Conservation (phyloP, 2,797 vertebrate species). For the Hypotaenidia philippensis region DNA sequence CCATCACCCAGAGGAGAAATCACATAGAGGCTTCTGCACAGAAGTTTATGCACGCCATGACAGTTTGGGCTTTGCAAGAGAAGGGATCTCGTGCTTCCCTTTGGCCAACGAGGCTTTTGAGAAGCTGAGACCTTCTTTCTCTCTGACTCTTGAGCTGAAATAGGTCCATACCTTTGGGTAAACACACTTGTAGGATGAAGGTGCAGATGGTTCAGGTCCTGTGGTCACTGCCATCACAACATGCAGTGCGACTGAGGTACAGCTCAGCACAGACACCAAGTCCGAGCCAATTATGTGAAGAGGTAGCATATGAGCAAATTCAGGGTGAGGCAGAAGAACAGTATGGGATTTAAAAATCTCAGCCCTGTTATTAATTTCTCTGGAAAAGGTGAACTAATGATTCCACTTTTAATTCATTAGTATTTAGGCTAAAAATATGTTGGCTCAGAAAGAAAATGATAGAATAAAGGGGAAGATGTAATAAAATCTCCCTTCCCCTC, state of each 20-base stretch:
- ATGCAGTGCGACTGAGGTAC: not conserved
- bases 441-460: constrained; percentile 24
- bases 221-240: not conserved
- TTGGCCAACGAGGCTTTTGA: not conserved
- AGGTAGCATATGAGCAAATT: not conserved
- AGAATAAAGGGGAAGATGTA: constrained; percentile 1
- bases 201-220: not conserved
- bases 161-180: not conserved
- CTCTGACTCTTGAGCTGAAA: not conserved
- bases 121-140: not conserved
- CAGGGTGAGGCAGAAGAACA: not conserved
- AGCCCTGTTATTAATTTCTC: constrained; percentile 40
- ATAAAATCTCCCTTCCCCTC: constrained; percentile 13
- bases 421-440: constrained; percentile 40
- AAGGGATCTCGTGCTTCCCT: not conserved
- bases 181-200: not conserved
- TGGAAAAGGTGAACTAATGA: constrained; percentile 27
- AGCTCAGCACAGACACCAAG: not conserved
- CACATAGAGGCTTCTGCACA: not conserved
- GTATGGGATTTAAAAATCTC: constrained; percentile 47
- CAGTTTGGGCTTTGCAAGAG: not conserved
- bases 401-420: constrained; percentile 47
- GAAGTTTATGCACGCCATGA: not conserved
- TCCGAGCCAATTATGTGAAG: not conserved
- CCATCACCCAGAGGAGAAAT: not conserved